Percentiles rank a stretch among this genome's conserved stretches.
phyloP scores from a whole-genome alignment of 2,797 vertebrate species.

The Thripadectes ignobilis region DNA sequence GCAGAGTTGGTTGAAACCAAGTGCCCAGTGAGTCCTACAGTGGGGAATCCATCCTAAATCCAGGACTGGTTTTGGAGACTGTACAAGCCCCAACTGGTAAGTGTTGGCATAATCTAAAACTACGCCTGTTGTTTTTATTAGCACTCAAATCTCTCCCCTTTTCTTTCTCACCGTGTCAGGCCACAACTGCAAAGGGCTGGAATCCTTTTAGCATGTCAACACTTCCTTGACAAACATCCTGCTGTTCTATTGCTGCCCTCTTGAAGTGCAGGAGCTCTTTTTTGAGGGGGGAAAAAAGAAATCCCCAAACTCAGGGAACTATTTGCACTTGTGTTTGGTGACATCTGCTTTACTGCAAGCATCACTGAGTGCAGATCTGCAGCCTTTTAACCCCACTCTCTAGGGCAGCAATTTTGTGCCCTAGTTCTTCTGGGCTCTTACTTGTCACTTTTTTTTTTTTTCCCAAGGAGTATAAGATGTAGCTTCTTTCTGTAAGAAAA shows the following conservation, averaged over 20 bases:
- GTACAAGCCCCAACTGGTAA: background rate
- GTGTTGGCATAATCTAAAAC: background rate
- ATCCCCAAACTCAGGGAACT: background rate
- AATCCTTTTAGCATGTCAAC: conserved; percentile 18
- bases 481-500: background rate
- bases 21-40: background rate
- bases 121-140: background rate
- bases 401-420: conserved; percentile 40
- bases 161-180: background rate
- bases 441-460: background rate
- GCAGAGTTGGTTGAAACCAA: background rate
- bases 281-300: background rate
- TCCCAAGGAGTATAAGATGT: background rate
- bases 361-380: background rate
- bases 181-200: background rate
- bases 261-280: background rate
- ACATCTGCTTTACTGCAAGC: background rate
- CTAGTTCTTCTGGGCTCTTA: conserved; percentile 4
- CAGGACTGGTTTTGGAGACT: background rate
- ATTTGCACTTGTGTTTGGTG: background rate
- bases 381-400: conserved; percentile 24
- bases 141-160: background rate
- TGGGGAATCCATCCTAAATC: background rate
- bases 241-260: background rate
- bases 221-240: conserved; percentile 27